Base-by-base conservation (phyloP, 2,888 invertebrate genomes). In the Noctuana brunneofusca region DNA sequence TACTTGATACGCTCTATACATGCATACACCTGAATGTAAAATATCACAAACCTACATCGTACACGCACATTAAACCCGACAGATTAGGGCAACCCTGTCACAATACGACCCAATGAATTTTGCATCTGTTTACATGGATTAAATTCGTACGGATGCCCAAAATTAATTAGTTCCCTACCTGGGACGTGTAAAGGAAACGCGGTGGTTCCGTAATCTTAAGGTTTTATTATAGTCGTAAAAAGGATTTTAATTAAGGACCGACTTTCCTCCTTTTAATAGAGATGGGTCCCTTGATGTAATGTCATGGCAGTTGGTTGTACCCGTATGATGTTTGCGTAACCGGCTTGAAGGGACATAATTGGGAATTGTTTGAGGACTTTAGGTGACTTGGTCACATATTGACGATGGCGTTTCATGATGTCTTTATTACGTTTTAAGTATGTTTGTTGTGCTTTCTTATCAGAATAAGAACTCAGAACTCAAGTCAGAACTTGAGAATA, bases 51-150 rank as follows among this genome's bases (percentile, higher is more conserved):
- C 27, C 24, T n/a, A 46, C 18, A 6, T 32, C 38, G 38, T 12
- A 30, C 20, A 62, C 53, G 35, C 59, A 60, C 35, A 52, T 62
- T 62, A 62, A 62, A 55, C 55, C 55, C 55, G 62, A 62, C 59
- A 60, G 53, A 60, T 62, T 62, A 62, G 62, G 55, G 49, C 49
- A 30, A 62, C 14, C 55, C 62, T 49, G 62, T 62, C 62, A 62
- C 62, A 62, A 62, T 62, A 62, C 62, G 62, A 62, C 62, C 55
- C 55, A 62, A 62, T 62, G 62, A 62, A 62, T 62, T 62, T 62
- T 49, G 62, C 62, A 62, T 62, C 62, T 62, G 62, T 62, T 55
- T 62, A 55, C 62, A 62, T 41, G 62, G 62, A 62, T 62, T 62
- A 62, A 62, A 55, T 62, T 55, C 62, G 55, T 62, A 41, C 49